A percentile compares a stretch with the other conserved stretches of the same genome.
These are phyloP conservation scores for Ostrea edulis DNA, from an alignment of 1,140 invertebrate species.

Conservation along the genomic window DNA sequence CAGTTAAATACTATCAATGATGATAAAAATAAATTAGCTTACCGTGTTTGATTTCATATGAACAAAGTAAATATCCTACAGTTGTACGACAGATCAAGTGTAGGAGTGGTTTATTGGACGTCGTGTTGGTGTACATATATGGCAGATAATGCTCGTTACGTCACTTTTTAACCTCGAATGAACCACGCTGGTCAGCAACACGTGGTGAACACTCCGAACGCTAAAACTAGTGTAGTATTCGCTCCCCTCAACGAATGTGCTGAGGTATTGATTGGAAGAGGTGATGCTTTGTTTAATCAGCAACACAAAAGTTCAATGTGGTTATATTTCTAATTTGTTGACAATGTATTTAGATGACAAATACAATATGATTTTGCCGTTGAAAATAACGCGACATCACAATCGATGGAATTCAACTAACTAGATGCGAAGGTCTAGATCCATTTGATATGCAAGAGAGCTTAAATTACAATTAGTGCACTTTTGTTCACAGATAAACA, in stretches of 20 bases:
- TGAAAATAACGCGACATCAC: not conserved
- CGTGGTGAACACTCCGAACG: not conserved
- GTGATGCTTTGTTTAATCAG: constrained; percentile 15
- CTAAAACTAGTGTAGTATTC: not conserved
- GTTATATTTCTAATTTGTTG: not conserved
- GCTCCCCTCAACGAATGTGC: not conserved
- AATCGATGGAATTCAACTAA: too few species aligned
- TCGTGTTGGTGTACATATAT: constrained; percentile 10
- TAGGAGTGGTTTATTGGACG: not conserved
- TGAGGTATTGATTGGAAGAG: not conserved
- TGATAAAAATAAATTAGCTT: not conserved
- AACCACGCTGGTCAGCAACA: constrained; percentile 13
- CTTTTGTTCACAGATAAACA: not conserved
- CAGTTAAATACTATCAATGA: too few species aligned
- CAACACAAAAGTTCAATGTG: not conserved
- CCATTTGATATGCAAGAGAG: too few species aligned
- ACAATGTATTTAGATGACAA: not conserved
- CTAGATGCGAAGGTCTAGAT: too few species aligned
- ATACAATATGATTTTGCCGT: not conserved
- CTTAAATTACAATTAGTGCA: not conserved
- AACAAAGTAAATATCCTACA: not conserved
- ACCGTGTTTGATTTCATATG: not conserved
- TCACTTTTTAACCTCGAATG: constrained; percentile 13
- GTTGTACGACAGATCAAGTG: not conserved
- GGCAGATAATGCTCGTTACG: constrained; percentile 20